phyloP scores from a whole-genome alignment of 1,140 invertebrate genomes.

The Apis florea region DNA sequence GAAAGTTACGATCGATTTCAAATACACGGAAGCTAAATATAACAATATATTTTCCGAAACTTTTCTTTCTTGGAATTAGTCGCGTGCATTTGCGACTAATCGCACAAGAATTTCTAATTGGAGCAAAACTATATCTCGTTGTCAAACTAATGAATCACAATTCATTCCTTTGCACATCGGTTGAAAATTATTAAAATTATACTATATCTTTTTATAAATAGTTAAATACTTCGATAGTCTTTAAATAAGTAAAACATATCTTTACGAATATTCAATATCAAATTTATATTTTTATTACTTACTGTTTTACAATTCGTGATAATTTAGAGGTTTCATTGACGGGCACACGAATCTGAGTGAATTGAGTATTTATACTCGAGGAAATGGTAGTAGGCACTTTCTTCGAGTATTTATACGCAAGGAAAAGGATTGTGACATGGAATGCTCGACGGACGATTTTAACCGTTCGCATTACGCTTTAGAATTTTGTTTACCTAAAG shows the following conservation, averaged over 20 bases:
- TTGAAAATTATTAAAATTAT: not conserved
- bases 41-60: not conserved
- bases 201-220: not conserved
- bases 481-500: too few relatives aligned
- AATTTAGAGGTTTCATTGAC: too few relatives aligned
- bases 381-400: not conserved
- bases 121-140: not conserved
- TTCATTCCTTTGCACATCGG: not conserved
- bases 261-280: too few relatives aligned
- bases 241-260: too few relatives aligned
- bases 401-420: not conserved
- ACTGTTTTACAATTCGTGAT: too few relatives aligned
- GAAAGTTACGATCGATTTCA: too few relatives aligned
- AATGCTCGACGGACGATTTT: not conserved
- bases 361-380: not conserved
- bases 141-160: not conserved
- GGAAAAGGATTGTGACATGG: not conserved
- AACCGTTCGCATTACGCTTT: not conserved
- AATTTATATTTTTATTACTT: too few relatives aligned
- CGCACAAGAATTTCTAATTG: not conserved
- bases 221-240: too few relatives aligned
- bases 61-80: not conserved
- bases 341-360: not conserved
- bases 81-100: not conserved
- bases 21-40: not conserved